Percentiles rank a stretch among this genome's conserved stretches.
These are phyloP conservation scores for Drosophila fungiperda DNA, from an alignment of 2,888 invertebrate genomes.

Conservation along the genomic window DNA sequence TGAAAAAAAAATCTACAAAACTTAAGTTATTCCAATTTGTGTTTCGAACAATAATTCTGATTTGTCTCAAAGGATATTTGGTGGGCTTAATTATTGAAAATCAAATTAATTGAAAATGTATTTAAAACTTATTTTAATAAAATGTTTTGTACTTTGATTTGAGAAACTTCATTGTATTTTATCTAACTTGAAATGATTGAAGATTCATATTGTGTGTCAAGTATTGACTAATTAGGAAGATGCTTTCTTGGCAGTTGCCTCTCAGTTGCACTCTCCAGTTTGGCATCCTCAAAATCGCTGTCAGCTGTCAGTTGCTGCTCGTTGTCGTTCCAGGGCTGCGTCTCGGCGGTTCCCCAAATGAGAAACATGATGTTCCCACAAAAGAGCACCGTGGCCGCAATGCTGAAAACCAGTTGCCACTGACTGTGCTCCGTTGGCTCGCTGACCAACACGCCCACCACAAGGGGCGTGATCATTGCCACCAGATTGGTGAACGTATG, in stretches of 20 bases:
- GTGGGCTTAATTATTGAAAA: too few relatives aligned
- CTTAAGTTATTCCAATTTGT: neutral
- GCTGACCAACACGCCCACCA: constrained; percentile 86
- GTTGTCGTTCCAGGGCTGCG: constrained; percentile 87
- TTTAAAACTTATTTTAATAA: neutral
- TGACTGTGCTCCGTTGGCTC: constrained; percentile 86
- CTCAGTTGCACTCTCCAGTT: constrained; percentile 33
- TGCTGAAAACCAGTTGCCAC: constrained; percentile 91
- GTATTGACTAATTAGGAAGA: neutral
- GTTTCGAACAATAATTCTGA: neutral
- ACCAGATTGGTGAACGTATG: constrained; percentile 87
- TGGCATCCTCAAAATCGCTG: constrained; percentile 50
- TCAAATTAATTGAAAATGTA: neutral
- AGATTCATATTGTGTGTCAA: constrained; percentile 11
- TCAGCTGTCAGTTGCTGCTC: constrained; percentile 82
- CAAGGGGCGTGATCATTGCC: constrained; percentile 87
- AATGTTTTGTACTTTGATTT: too few relatives aligned
- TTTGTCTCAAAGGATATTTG: too few relatives aligned
- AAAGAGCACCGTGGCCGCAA: constrained; percentile 88
- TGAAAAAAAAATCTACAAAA: neutral
- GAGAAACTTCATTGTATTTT: constrained; percentile 11
- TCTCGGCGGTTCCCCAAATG: constrained; percentile 88
- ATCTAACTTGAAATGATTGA: constrained; percentile 2
- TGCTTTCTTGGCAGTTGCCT: constrained; percentile 4
- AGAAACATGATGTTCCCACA: constrained; percentile 89